phyloP scores from a whole-genome alignment of 2,113 vertebrate species.

The Peromyscus maniculatus region DNA sequence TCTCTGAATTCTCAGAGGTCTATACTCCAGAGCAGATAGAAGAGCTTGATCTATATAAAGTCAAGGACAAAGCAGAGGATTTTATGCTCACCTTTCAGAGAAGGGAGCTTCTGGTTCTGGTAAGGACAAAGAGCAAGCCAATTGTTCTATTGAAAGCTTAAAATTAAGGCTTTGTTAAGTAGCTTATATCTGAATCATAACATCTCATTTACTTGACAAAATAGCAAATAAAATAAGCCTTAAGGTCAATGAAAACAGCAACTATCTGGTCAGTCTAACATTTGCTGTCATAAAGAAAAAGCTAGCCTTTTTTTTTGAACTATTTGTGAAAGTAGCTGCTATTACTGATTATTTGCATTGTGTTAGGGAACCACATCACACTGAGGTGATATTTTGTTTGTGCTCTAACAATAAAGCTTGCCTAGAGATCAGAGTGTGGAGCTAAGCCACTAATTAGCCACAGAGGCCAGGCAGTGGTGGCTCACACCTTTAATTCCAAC shows the following conservation, averaged over 20 bases:
- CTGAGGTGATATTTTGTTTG: too few relatives aligned
- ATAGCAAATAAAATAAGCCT: neutral
- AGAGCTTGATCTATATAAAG: neutral
- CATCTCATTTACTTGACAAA: neutral
- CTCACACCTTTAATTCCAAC: too few relatives aligned
- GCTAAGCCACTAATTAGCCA: too few relatives aligned
- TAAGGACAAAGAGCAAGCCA: neutral
- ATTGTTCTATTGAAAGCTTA: neutral
- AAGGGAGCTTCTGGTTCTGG: neutral
- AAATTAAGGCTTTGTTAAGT: neutral
- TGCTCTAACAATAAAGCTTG: too few relatives aligned
- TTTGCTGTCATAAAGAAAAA: neutral
- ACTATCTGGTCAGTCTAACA: neutral
- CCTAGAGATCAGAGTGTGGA: too few relatives aligned
- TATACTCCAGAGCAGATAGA: neutral
- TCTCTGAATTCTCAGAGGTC: neutral
- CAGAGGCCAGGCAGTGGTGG: too few relatives aligned
- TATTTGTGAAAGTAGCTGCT: neutral
- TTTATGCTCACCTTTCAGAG: neutral
- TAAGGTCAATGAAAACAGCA: neutral
- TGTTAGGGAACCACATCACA: neutral
- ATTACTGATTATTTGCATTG: neutral
- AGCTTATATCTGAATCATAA: neutral
- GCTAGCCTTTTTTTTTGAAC: neutral
- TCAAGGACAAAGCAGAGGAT: neutral